Evolutionary conservation across 2,797 vertebrate species (phyloP).

Genomic region (Coregonus suidteri): DNA sequence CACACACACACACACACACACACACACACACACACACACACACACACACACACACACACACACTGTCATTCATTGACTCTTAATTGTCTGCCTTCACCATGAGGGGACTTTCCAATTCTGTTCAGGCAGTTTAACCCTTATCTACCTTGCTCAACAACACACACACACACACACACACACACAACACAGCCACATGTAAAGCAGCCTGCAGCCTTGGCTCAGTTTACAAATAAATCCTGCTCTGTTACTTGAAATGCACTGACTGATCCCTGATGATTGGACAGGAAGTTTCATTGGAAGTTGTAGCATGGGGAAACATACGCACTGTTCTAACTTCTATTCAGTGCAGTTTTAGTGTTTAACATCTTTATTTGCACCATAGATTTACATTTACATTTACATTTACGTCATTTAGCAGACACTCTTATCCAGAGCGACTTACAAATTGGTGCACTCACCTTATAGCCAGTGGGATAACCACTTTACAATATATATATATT

Average conservation of each 20-base stretch:
- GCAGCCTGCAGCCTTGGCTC: neutral
- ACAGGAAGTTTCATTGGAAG: neutral
- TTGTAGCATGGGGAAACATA: neutral
- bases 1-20: neutral
- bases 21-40: neutral
- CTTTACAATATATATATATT: no score
- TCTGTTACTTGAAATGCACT: neutral
- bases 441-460: no score
- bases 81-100: constrained; percentile 75
- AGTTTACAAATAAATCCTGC: neutral
- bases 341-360: neutral
- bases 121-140: constrained; percentile 67
- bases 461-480: no score
- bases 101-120: constrained; percentile 82
- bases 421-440: no score
- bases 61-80: constrained; percentile 90
- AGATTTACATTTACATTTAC: neutral
- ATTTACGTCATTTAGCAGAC: no score
- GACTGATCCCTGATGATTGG: neutral
- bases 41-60: constrained; percentile 31
- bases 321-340: neutral
- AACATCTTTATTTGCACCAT: neutral
- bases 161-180: neutral
- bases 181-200: neutral
- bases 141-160: neutral